Evolutionary conservation across 64 coral and sea anemone species (phyloP).

Genomic region (Actinia equina): DNA sequence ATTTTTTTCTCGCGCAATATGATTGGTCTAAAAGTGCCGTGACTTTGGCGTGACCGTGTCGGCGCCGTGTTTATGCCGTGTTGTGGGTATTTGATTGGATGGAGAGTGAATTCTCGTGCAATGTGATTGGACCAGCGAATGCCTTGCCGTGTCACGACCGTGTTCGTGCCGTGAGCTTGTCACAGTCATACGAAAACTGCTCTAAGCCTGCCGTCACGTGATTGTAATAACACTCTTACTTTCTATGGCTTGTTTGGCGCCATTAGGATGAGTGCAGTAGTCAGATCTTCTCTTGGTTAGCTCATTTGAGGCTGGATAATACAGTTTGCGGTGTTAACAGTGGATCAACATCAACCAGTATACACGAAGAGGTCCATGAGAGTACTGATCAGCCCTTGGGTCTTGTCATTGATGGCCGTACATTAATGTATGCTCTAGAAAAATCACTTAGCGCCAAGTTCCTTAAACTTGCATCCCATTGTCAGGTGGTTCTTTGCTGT

Average conservation of each 20-base stretch:
- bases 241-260: neutral
- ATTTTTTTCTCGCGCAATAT: too few relatives aligned
- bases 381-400: conserved; percentile 42
- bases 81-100: too few relatives aligned
- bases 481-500: conserved; percentile 94
- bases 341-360: neutral
- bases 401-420: conserved; percentile 89
- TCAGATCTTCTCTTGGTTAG: conserved; percentile 71
- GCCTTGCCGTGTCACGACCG: too few relatives aligned
- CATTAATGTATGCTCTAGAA: conserved; percentile 73
- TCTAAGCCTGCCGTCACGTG: too few relatives aligned
- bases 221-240: neutral
- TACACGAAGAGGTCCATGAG: neutral
- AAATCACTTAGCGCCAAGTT: conserved; percentile 78
- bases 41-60: too few relatives aligned
- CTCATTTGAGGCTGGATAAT: conserved; percentile 27
- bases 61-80: too few relatives aligned
- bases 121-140: too few relatives aligned
- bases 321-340: conserved; percentile 8
- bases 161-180: too few relatives aligned
- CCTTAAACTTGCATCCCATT: conserved; percentile 70
- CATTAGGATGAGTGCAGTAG: conserved; percentile 56
- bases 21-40: too few relatives aligned
- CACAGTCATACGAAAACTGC: too few relatives aligned
- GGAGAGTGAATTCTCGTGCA: too few relatives aligned